phyloP scores from a whole-genome alignment of 2,797 vertebrate genomes.

The Scarus forsteni region DNA sequence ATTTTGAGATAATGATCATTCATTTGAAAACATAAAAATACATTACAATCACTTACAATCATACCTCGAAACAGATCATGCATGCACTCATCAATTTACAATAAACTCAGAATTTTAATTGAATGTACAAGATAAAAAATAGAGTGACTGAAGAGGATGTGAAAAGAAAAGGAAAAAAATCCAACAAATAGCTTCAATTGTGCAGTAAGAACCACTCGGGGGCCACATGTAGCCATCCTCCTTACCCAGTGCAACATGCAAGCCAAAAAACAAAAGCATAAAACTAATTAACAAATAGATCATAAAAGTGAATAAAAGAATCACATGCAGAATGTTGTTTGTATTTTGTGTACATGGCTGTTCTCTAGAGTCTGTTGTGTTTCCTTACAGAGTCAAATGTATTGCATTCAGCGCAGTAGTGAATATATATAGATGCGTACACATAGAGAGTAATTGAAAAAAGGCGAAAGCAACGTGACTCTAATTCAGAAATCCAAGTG shows the following conservation, averaged over 20 bases:
- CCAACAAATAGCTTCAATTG: too few relatives aligned
- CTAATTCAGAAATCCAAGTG: slow-evolving; percentile 13
- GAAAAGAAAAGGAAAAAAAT: too few relatives aligned
- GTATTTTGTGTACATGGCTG: background rate
- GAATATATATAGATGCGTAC: background rate
- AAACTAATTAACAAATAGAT: too few relatives aligned
- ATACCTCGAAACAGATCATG: background rate
- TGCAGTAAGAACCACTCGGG: too few relatives aligned
- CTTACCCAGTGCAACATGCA: too few relatives aligned
- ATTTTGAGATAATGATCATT: background rate
- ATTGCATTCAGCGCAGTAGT: background rate
- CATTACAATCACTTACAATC: background rate
- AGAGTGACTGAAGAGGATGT: too few relatives aligned
- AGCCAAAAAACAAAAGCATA: too few relatives aligned
- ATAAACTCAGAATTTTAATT: too few relatives aligned
- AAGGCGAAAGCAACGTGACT: background rate
- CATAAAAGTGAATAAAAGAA: too few relatives aligned
- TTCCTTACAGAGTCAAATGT: background rate
- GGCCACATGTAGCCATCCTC: too few relatives aligned
- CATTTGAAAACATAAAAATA: background rate
- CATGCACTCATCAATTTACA: background rate
- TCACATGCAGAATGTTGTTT: background rate
- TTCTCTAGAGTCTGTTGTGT: background rate
- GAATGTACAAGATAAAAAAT: too few relatives aligned
- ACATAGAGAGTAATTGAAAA: too few relatives aligned